These are phyloP conservation scores for Ceratina japonica DNA, from an alignment of 1,140 invertebrate genomes.

Conservation along the genomic window DNA sequence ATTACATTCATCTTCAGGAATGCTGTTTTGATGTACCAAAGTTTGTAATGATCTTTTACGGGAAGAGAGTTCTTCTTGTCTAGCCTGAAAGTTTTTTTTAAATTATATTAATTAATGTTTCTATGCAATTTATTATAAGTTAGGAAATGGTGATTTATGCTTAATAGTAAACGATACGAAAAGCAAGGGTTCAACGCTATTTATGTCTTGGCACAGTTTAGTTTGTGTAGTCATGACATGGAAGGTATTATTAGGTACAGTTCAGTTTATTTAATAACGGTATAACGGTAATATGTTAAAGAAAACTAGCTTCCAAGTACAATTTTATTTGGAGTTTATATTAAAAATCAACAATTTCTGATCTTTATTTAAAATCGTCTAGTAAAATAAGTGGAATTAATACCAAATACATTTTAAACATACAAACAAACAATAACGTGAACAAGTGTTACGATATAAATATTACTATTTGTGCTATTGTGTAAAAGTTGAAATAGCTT, in stretches of 20 bases:
- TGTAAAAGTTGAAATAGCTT: not conserved
- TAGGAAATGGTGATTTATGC: not conserved
- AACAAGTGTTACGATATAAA: not conserved
- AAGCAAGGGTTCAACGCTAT: constrained; percentile 67
- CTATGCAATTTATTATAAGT: not conserved
- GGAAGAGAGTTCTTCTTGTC: constrained; percentile 83
- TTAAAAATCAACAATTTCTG: not conserved
- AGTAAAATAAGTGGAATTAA: not conserved
- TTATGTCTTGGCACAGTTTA: constrained; percentile 68
- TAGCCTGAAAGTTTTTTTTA: constrained; percentile 79
- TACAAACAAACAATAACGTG: no score
- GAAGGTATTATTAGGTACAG: constrained; percentile 64
- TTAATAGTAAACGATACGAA: constrained; percentile 39
- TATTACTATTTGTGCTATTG: not conserved
- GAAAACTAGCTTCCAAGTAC: not conserved
- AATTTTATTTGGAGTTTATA: constrained; percentile 5
- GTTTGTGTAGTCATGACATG: constrained; percentile 60
- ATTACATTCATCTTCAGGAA: constrained; percentile 75
- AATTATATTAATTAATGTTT: constrained; percentile 10
- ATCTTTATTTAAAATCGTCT: not conserved
- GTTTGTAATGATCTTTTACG: constrained; percentile 81
- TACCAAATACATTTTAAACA: not conserved
- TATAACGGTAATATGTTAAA: not conserved
- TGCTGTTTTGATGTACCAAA: constrained; percentile 77
- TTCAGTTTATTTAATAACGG: constrained; percentile 60